Percentiles rank a stretch among this genome's conserved stretches.
Evolutionary conservation across 2,797 vertebrate species (phyloP).

Genomic region (Rhinophrynus dorsalis): DNA sequence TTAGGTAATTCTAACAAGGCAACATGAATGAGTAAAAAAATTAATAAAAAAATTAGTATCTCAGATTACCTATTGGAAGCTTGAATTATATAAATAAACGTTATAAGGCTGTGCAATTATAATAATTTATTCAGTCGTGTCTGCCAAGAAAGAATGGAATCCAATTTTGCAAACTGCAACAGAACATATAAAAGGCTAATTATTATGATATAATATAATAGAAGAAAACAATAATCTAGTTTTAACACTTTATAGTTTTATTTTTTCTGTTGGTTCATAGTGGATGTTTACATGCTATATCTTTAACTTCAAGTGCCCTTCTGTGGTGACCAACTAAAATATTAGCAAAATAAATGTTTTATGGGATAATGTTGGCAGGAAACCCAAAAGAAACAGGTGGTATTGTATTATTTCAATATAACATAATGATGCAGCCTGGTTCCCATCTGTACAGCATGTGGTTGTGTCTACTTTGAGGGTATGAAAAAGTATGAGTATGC

Average conservation of each 20-base stretch:
- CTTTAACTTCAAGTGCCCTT: constrained; percentile 79
- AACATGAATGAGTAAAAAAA: not conserved
- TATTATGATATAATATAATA: constrained; percentile 48
- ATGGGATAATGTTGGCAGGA: constrained; percentile 85
- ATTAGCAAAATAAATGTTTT: constrained; percentile 85
- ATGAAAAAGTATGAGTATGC: constrained; percentile 77
- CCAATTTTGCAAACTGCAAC: constrained; percentile 10
- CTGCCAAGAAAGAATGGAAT: constrained; percentile 53
- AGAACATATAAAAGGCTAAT: constrained; percentile 26
- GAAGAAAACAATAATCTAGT: constrained; percentile 53
- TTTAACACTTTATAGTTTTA: constrained; percentile 44
- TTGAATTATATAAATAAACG: constrained; percentile 44
- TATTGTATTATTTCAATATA: constrained; percentile 93
- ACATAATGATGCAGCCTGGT: constrained; percentile 89
- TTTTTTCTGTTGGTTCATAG: constrained; percentile 56
- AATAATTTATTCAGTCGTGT: constrained; percentile 52
- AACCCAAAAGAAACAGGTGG: constrained; percentile 86
- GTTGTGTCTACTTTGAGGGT: constrained; percentile 75
- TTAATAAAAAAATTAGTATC: constrained; percentile 22
- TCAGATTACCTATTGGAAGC: constrained; percentile 40
- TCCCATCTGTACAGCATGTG: constrained; percentile 81
- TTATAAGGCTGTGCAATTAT: constrained; percentile 46
- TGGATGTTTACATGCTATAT: constrained; percentile 72
- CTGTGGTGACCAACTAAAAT: constrained; percentile 78
- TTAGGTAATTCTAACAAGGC: constrained; percentile 42